Base-by-base conservation (phyloP, 1,140 invertebrate species). In the Dendrolimus punctatus region DNA sequence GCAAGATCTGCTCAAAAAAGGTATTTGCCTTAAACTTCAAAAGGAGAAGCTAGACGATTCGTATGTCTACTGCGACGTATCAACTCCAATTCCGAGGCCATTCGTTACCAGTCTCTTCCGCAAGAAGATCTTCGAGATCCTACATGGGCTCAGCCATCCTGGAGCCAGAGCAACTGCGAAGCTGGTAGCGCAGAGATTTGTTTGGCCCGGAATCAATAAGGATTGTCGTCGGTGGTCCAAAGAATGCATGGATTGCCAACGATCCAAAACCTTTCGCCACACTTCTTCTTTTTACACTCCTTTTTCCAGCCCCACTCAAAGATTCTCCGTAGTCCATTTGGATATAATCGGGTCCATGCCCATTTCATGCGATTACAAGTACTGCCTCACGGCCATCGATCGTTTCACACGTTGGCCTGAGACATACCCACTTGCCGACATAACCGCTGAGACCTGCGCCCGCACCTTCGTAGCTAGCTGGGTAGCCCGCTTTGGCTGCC, bases 171-270 rank as follows among this genome's bases (percentile, higher is more conserved):
- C 62, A 2, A 64, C 72, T 2, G 36, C 9, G 0, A 67, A 68
- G 51, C 46, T 79, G 0, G 58, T 85, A 1, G 49, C 57, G 0
- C 7, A 65, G 37, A 48, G 66, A 39, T 86, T 60, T 51, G 68
- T 86, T 9, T 87, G 85, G 84, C 82, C 80, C 0, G 8, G 50
- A 0, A 66, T 80, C 4, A 68, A 64, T n/a, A 64, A 62, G 46
- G 68, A 84, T 56, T 63, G 63, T 44, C 48, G 53, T 4, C 40
- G 53, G 23, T 79, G 67, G 67, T 53, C 66, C 2, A 51, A 57
- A 10, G 38, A 48, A 4, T 78, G 75, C 50, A 49, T 64, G 7
- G 37, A 49, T 5, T 84, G 79, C 47, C 80, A 83, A 46, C 23
- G 43, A 2, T 9, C 9, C 23, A 59, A 59, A 23, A 47, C 51